Evolutionary conservation across 2,797 vertebrate genomes (phyloP), one percentile per base, ranked within the genome.

Genomic region (Cyprinodon diabolis): DNA sequence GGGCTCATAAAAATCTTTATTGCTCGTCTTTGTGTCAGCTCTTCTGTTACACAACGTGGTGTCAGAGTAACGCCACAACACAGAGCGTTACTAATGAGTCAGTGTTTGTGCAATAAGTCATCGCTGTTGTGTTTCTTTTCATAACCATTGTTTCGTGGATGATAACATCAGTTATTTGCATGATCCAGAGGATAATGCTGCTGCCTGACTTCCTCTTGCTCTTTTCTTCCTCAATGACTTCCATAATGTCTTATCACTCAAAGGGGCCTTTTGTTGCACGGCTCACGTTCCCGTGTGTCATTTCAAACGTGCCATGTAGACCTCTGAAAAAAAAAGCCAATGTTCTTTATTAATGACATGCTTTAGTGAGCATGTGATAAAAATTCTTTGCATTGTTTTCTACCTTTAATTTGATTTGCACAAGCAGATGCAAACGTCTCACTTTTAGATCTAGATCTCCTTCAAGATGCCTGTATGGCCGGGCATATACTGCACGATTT

Each of bases 181-280:
- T 93, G 82, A 87, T 86, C 76, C 63, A 7, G 8, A 25, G 62
- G 90, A 92, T 91, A 90, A 88, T 21, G n/a, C 23, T 6, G 70
- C 68, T 40, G 84, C 81, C 19, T 81, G 21, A 85, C 85, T 93
- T 89, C 91, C 88, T 71, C 71, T 60, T 83, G 79, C 62, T 77
- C 80, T 88, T 85, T 85, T 80, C 78, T 69, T 78, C 81, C 65
- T 80, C 73, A 1, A 78, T 68, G 75, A 77, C 77, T 62, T 74
- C 69, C 74, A 74, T 70, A 35, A 78, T 76, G 77, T 78, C 68
- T 80, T 81, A 86, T 86, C 84, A 11, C 68, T 72, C 51, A 69
- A 51, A 72, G 43, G 54, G 35, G 43, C 69, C 62, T 83, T 84
- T 79, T 85, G 72, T 81, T 66, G 52, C 37, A 62, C 60, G 58